A percentile compares a stretch with the other conserved stretches of the same genome.
phyloP scores from a whole-genome alignment of 1,140 invertebrate species.

The Pseudomyrmex concolor region DNA sequence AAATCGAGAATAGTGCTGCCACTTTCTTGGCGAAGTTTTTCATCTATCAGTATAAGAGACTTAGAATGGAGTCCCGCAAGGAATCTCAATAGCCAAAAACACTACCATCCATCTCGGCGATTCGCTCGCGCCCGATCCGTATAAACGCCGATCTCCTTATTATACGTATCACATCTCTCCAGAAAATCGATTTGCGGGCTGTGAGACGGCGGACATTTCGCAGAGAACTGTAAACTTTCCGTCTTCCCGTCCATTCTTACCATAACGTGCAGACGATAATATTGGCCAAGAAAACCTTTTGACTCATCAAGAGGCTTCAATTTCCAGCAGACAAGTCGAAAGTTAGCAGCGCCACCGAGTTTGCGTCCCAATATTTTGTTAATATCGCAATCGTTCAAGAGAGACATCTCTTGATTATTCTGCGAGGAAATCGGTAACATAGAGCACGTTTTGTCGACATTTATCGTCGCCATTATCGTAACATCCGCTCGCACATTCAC shows the following conservation, averaged over 20 bases:
- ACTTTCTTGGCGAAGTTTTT: conserved; percentile 72
- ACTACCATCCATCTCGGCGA: conserved; percentile 79
- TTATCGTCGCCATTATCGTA: conserved; percentile 47
- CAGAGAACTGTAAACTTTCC: conserved; percentile 81
- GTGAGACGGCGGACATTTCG: conserved; percentile 80
- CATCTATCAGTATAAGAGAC: conserved; percentile 85
- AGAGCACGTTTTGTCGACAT: conserved; percentile 18
- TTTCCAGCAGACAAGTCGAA: conserved; percentile 57
- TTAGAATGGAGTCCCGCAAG: conserved; percentile 86
- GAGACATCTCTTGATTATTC: not conserved
- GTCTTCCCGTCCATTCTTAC: conserved; percentile 37
- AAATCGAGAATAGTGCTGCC: conserved; percentile 78
- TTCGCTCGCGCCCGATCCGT: conserved; percentile 69
- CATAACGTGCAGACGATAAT: conserved; percentile 58
- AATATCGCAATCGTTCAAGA: conserved; percentile 60
- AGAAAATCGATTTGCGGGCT: conserved; percentile 81
- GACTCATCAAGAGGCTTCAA: conserved; percentile 44
- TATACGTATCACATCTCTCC: conserved; percentile 82
- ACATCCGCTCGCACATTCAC: not conserved
- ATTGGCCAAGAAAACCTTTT: conserved; percentile 67
- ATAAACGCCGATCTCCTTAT: conserved; percentile 85
- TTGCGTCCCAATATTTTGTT: conserved; percentile 59
- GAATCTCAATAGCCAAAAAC: conserved; percentile 83
- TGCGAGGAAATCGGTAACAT: conserved; percentile 28
- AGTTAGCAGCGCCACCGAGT: conserved; percentile 42